These are phyloP conservation scores for Tenthredo mesomela DNA, from an alignment of 2,888 invertebrate species.

Conservation along the genomic window DNA sequence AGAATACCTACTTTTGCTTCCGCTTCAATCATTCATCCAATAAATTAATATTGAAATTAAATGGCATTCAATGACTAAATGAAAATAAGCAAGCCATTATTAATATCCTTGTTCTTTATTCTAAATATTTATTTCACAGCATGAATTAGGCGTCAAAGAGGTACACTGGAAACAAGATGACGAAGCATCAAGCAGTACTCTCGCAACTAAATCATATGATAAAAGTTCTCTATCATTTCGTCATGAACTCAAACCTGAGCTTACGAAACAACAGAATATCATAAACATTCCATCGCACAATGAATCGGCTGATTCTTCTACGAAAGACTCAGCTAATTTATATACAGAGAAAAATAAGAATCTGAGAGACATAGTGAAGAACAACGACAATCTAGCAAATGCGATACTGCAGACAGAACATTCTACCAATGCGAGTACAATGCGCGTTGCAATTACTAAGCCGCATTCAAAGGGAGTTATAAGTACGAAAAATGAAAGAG, in stretches of 20 bases:
- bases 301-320: background rate
- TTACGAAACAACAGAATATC: background rate
- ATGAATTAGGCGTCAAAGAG: conserved; percentile 86
- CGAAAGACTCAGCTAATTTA: background rate
- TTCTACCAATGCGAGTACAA: background rate
- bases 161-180: conserved; percentile 83
- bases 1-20: background rate
- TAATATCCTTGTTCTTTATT: background rate
- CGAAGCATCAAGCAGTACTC: background rate
- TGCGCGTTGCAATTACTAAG: background rate
- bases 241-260: background rate
- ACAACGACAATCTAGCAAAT: background rate
- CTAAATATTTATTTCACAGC: conserved; percentile 76
- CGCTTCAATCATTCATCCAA: background rate
- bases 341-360: background rate
- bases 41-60: conserved; percentile 12
- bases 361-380: background rate
- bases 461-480: background rate
- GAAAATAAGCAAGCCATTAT: background rate
- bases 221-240: background rate
- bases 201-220: background rate
- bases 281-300: background rate
- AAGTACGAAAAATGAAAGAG: background rate
- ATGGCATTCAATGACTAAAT: no score
- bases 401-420: background rate